Conservation (phyloP, 2,113 vertebrate species). For the Oncorhynchus gorbuscha region DNA sequence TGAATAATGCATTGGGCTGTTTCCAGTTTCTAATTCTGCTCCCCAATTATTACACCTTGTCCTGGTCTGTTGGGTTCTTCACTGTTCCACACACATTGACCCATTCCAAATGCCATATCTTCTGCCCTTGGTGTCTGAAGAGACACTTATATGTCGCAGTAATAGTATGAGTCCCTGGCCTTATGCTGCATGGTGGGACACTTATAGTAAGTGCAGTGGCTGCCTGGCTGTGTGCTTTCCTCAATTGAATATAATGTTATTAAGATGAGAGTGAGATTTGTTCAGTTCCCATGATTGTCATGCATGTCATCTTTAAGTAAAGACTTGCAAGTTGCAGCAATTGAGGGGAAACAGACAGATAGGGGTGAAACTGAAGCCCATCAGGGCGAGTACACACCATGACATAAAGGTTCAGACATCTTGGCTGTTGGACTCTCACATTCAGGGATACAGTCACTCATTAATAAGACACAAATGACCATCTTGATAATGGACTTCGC, state of each 20-base stretch:
- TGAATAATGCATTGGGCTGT: conserved; percentile 50
- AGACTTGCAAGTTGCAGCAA: background rate
- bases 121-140: conserved; percentile 8
- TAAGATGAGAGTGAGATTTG: conserved; percentile 28
- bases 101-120: conserved; percentile 22
- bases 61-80: conserved; percentile 30
- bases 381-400: too few species aligned
- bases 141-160: conserved; percentile 27
- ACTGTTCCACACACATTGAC: conserved; percentile 27
- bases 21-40: conserved; percentile 40
- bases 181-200: background rate
- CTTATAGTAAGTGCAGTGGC: conserved; percentile 8
- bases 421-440: too few species aligned
- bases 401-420: too few species aligned
- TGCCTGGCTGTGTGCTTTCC: conserved; percentile 14
- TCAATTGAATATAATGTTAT: conserved; percentile 33
- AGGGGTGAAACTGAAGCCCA: too few species aligned
- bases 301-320: conserved; percentile 18
- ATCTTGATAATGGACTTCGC: too few species aligned
- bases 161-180: background rate
- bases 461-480: too few species aligned
- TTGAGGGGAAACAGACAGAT: background rate
- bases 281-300: conserved; percentile 28
- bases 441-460: too few species aligned
- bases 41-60: conserved; percentile 41